Base-by-base conservation (phyloP, 2,797 vertebrate species). In the Sylvia borin region DNA sequence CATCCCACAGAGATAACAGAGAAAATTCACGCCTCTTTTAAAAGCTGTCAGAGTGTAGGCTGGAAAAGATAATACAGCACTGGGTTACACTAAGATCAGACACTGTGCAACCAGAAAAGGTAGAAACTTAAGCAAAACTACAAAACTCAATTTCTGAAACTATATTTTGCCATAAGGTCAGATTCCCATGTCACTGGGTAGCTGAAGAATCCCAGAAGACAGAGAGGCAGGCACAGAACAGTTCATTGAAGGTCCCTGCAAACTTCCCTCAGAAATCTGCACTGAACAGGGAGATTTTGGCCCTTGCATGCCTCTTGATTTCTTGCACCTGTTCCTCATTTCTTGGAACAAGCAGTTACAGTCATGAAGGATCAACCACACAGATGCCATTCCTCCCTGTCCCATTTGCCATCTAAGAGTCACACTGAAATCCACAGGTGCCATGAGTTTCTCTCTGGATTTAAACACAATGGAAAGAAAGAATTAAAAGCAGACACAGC, bases 11-110 rank as follows among this genome's bases (percentile, higher is more conserved):
- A 92, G 48, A 62, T 42, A 90, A 94, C 24, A 78, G 82, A 61
- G 81, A 90, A 93, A 84, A 67, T 57, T 92, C 91, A 66, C 57
- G 0, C 72, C 43, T 92, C 76, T 84, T 32, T 86, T 64, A 86
- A 88, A 94, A 78, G 38, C 38, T 93, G 84, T 55, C n/a, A 62
- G 64, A 77, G 36, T 27, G 86, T 93, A 81, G 81, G 87, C 42
- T 94, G 85, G 45, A 31, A 54, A 92, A 45, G 43, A 57, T 79
- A 95, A 82, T 82, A 66, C 66, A 36, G 57, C 42, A 20, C 31
- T 25, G 66, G 51, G 79, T 91, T 73, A 60, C 68, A 58, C 50
- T 85, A 72, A 87, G 61, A 89, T 80, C 75, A 90, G 48, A 62
- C 87, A 61, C 75, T 83, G 19, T 40, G 61, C 54, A 85, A 85